These are phyloP conservation scores for Noctua fimbriata DNA, from an alignment of 2,888 invertebrate species.

Conservation along the genomic window DNA sequence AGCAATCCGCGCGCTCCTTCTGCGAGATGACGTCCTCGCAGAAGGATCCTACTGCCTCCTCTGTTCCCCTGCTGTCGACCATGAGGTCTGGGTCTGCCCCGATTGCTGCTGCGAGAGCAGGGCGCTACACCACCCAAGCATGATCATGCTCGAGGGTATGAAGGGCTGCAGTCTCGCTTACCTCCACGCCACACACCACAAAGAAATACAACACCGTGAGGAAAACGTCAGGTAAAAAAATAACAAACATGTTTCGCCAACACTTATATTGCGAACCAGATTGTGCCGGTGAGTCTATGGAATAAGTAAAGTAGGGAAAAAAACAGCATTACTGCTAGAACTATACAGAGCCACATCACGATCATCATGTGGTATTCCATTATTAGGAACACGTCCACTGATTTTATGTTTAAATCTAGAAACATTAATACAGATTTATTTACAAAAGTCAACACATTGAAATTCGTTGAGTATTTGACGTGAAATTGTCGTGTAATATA, in stretches of 20 bases:
- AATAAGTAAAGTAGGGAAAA: conserved; percentile 13
- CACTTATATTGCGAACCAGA: conserved; percentile 33
- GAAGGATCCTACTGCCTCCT: background rate
- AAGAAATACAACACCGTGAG: conserved; percentile 3
- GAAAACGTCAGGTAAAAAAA: conserved; percentile 24
- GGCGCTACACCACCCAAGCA: too few relatives aligned
- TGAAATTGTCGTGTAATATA: background rate
- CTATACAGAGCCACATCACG: background rate
- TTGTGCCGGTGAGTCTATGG: conserved; percentile 35
- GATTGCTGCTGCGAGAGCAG: too few relatives aligned
- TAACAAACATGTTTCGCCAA: conserved; percentile 6
- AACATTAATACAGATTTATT: conserved; percentile 17
- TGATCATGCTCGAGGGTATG: too few relatives aligned
- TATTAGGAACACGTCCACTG: conserved; percentile 26
- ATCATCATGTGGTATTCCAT: conserved; percentile 40
- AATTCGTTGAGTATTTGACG: conserved; percentile 7
- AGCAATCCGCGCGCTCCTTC: background rate
- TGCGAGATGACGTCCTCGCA: background rate
- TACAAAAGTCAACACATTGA: background rate
- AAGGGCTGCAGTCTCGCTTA: conserved; percentile 24
- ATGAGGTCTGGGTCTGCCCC: too few relatives aligned
- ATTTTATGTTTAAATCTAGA: conserved; percentile 38
- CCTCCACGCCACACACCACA: conserved; percentile 17
- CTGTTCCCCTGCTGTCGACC: background rate
- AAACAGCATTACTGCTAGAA: background rate